These are phyloP conservation scores for Diadema setosum DNA, from an alignment of 35 echinoderm and acorn worm species.

Conservation along the genomic window DNA sequence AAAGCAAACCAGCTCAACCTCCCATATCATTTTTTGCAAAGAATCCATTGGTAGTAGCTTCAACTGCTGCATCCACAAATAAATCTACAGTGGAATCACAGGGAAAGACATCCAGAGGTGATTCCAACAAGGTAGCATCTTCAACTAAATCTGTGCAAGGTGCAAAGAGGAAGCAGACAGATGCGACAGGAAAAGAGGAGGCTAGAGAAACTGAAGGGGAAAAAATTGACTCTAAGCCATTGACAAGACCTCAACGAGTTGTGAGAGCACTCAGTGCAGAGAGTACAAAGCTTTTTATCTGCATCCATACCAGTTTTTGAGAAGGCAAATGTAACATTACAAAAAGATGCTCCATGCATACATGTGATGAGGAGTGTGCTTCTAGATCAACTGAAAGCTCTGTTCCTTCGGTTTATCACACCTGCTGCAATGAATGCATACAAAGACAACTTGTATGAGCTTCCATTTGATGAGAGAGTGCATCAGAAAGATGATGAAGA, in stretches of 20 bases:
- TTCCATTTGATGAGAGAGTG: background rate
- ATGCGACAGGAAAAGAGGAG: background rate
- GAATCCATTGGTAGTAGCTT: background rate
- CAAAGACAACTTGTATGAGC: background rate
- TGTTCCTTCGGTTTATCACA: constrained; percentile 16
- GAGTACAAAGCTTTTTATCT: background rate
- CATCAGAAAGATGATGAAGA: constrained; percentile 20
- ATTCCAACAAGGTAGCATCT: background rate
- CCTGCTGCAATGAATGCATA: background rate
- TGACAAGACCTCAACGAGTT: background rate
- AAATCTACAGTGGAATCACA: background rate
- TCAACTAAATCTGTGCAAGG: background rate
- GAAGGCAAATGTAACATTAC: constrained; percentile 16
- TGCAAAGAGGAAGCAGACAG: background rate
- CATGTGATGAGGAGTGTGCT: constrained; percentile 12
- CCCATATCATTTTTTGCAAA: background rate
- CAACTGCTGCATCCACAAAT: background rate
- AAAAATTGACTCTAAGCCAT: background rate
- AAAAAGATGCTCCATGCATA: constrained; percentile 44
- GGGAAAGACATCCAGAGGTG: background rate
- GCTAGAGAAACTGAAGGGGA: background rate
- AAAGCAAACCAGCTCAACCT: background rate
- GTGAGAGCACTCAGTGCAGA: background rate
- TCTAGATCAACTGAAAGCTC: constrained; percentile 9
- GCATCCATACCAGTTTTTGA: constrained; percentile 27